A percentile compares a stretch with the other conserved stretches of the same genome.
Conservation (phyloP, 2,888 invertebrate species). For the Platynereis dumerilii region DNA sequence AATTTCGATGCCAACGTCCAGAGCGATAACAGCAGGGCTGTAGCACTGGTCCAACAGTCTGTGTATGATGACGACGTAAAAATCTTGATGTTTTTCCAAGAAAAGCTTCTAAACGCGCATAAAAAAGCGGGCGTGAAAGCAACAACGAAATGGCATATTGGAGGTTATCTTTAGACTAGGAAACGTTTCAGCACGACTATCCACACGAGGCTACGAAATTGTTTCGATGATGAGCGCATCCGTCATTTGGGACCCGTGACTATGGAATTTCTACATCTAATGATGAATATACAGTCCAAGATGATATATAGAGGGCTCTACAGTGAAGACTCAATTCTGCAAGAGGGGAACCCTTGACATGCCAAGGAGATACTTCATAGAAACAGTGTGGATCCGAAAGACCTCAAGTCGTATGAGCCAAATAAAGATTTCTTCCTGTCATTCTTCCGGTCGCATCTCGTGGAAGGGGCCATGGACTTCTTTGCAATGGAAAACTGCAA, state of each 20-base stretch:
- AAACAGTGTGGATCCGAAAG: slow-evolving; percentile 1
- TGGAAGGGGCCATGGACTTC: neutral
- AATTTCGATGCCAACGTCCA: too few species aligned
- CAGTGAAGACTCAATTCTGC: neutral
- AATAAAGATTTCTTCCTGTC: neutral
- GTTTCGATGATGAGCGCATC: neutral
- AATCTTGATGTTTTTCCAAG: too few species aligned
- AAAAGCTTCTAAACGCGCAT: too few species aligned
- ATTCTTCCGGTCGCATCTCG: neutral
- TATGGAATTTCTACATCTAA: slow-evolving; percentile 8
- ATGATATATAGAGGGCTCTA: neutral
- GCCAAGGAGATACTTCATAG: neutral
- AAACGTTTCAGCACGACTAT: slow-evolving; percentile 5
- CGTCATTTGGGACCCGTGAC: slow-evolving; percentile 3
- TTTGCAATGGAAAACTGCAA: slow-evolving; percentile 6
- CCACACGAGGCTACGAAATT: neutral
- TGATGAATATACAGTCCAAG: slow-evolving; percentile 5
- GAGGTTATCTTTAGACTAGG: slow-evolving; percentile 10
- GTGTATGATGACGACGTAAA: too few species aligned
- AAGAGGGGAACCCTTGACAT: neutral
- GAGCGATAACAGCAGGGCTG: too few species aligned
- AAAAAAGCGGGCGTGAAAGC: too few species aligned
- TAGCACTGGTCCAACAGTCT: too few species aligned
- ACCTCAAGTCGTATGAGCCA: neutral
- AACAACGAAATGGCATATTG: neutral